Base-by-base conservation (phyloP, 2,113 vertebrate species). In the Pardalotus punctatus region DNA sequence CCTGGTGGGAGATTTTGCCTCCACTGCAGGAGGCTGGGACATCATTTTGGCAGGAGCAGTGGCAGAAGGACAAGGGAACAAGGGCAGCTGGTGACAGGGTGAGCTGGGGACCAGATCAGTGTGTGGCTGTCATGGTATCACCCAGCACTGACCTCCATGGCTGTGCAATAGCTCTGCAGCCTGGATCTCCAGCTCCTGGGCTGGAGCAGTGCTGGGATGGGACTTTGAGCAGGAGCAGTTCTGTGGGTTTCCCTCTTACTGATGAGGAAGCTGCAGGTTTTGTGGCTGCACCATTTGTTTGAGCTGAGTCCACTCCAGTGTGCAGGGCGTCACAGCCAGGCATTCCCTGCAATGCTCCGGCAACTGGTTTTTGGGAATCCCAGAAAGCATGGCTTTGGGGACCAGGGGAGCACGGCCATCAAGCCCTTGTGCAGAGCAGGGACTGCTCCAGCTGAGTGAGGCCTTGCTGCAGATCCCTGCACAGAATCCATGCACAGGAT, bases 361-460 rank as follows among this genome's bases (percentile, higher is more conserved):
- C 12, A n/a, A 2, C 1, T 1, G 8, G 33, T 6, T 58, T 53
- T 25, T 10, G 61, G 45, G 54, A 82, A 62, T 57, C 38, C 19
- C 45, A 57, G 36, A 25, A 27, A 48, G 9, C 6, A 3, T 2
- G 33, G 74, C 48, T 69, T 71, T 0, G 0, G 45, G n/a, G 61
- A 57, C 6, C 9, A 3, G 33, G 60, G 29, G 20, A 43, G 17
- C 0, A 0, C 0, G 2, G 42, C 25, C 3, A 0, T 16, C 2
- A 5, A 73, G 24, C 36, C 47, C 50, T 47, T 0, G 0, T 29
- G 73, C 40, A 48, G 40, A 36, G 77, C 22, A 33, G 1, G 1
- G 17, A 5, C 31, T 2, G 1, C 14, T 45, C 23, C 85, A 53
- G 47, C 36, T 3, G 5, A 22, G 38, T 21, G 15, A 22, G 58